Evolutionary conservation across 2,113 vertebrate genomes (phyloP).

Genomic region (Melanostigma gelatinosum): DNA sequence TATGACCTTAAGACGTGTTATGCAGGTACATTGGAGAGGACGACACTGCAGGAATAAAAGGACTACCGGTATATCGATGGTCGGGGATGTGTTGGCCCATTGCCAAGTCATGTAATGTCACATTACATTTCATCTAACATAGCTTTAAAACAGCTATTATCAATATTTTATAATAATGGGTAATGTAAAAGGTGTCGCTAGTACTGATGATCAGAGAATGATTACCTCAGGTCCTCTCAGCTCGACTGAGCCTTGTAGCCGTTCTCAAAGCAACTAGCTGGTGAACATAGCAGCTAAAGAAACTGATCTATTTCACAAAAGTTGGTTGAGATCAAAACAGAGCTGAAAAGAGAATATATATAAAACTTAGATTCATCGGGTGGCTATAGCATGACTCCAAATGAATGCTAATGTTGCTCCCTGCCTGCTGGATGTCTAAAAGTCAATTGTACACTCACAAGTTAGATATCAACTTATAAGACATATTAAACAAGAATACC

Average conservation of each 20-base stretch:
- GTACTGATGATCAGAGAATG: not conserved
- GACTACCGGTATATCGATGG: not conserved
- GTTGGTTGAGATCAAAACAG: not conserved
- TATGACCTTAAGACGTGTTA: conserved; percentile 31
- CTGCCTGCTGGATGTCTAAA: not conserved
- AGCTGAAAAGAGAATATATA: not conserved
- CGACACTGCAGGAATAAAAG: not conserved
- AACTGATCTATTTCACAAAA: not conserved
- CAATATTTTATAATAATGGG: not conserved
- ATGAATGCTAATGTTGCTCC: not conserved
- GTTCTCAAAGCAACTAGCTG: not conserved
- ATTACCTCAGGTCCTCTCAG: not conserved
- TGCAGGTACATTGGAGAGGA: conserved; percentile 4
- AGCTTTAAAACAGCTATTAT: not conserved
- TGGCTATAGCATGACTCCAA: not conserved
- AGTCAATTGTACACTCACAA: not conserved
- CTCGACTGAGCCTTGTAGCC: not conserved
- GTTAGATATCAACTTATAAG: not conserved
- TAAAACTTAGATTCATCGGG: no score
- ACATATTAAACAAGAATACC: not conserved
- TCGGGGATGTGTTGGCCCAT: not conserved
- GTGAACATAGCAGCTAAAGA: not conserved
- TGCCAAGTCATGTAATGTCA: not conserved
- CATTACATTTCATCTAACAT: not conserved
- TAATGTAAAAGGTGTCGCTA: not conserved